These are phyloP conservation scores for Onthophagus sagittarius DNA, from an alignment of 2,888 invertebrate genomes.

Conservation along the genomic window DNA sequence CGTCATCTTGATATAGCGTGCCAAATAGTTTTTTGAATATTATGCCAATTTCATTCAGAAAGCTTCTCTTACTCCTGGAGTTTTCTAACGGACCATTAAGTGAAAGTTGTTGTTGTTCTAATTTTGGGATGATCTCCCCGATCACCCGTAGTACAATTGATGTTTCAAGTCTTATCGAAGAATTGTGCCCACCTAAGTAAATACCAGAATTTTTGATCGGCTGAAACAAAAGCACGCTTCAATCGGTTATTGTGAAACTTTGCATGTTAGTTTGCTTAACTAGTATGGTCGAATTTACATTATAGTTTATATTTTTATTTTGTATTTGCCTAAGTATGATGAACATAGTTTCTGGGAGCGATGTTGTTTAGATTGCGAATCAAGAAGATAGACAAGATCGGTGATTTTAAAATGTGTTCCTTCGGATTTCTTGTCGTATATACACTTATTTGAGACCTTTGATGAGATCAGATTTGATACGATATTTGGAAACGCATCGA, in stretches of 20 bases:
- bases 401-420: neutral
- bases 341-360: constrained; percentile 7
- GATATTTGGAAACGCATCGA: constrained; percentile 30
- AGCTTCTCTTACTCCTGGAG: neutral
- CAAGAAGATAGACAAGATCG: constrained; percentile 13
- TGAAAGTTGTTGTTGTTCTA: constrained; percentile 1
- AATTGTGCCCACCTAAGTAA: too few species aligned
- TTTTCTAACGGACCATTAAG: neutral
- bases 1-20: constrained; percentile 15
- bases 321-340: constrained; percentile 14
- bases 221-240: constrained; percentile 3
- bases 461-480: constrained; percentile 28
- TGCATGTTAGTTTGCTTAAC: constrained; percentile 8
- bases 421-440: constrained; percentile 14
- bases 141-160: too few species aligned
- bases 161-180: too few species aligned
- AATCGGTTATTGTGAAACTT: neutral
- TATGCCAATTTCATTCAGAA: constrained; percentile 5
- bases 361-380: neutral
- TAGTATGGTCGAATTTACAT: constrained; percentile 14
- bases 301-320: constrained; percentile 11
- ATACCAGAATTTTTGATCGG: neutral
- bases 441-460: constrained; percentile 28
- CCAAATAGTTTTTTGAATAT: constrained; percentile 15
- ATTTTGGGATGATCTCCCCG: too few species aligned